Conservation (phyloP, 1,140 invertebrate species). For the Agrypnia vestita region DNA sequence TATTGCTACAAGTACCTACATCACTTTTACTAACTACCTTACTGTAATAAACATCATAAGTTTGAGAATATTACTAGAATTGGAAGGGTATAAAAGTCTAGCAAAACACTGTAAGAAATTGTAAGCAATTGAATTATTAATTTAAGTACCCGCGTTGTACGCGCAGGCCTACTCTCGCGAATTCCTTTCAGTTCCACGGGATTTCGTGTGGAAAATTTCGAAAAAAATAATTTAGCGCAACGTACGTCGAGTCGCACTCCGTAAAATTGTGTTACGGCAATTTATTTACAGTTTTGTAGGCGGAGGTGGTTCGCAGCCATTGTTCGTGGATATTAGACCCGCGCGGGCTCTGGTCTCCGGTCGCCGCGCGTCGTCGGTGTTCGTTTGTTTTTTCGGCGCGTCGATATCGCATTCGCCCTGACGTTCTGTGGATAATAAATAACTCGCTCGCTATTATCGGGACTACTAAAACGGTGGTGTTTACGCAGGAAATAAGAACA, state of each 20-base stretch:
- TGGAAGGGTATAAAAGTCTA: too few species aligned
- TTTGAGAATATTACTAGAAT: too few species aligned
- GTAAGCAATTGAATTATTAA: not conserved
- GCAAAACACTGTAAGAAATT: too few species aligned
- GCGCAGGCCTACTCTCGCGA: not conserved
- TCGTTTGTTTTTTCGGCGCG: not conserved
- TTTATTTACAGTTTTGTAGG: slow-evolving; percentile 32
- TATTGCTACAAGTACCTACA: too few species aligned
- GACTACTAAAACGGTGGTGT: not conserved
- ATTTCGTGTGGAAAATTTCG: slow-evolving; percentile 15
- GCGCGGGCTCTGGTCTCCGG: too few species aligned
- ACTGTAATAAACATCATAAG: too few species aligned
- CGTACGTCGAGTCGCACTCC: slow-evolving; percentile 15
- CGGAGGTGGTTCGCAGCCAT: slow-evolving; percentile 22
- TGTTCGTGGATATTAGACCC: too few species aligned
- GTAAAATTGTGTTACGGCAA: slow-evolving; percentile 26
- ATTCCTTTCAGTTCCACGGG: not conserved
- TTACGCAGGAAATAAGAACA: not conserved
- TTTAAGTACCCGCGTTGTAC: not conserved
- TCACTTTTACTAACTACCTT: too few species aligned
- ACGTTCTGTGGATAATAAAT: too few species aligned
- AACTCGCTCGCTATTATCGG: not conserved
- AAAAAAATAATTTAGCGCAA: slow-evolving; percentile 1
- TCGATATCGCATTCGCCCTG: too few species aligned
- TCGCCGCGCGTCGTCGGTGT: not conserved